phyloP scores from a whole-genome alignment of 2,888 invertebrate species.

The Agriopis marginaria region DNA sequence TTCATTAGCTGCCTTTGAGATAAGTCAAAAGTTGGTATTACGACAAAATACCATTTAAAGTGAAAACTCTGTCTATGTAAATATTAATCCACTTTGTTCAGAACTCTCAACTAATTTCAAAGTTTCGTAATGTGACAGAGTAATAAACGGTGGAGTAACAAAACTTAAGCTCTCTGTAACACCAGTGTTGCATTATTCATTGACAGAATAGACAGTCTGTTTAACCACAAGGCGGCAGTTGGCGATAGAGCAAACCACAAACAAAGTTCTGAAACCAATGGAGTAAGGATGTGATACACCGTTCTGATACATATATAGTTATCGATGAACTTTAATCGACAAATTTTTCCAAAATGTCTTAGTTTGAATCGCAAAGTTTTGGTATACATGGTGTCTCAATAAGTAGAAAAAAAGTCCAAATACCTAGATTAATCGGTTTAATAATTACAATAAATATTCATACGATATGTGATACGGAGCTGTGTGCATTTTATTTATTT shows the following conservation, averaged over 20 bases:
- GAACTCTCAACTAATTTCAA: constrained; percentile 19
- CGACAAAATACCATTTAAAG: constrained; percentile 5
- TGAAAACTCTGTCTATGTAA: constrained; percentile 2
- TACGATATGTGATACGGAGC: no score
- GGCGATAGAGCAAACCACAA: constrained; percentile 47
- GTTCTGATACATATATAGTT: constrained; percentile 8
- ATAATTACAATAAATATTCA: no score
- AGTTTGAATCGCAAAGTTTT: no score
- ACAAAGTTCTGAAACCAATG: constrained; percentile 54
- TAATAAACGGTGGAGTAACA: constrained; percentile 30
- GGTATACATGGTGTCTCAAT: no score
- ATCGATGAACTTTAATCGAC: not conserved
- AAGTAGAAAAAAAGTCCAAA: no score
- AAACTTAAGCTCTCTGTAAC: constrained; percentile 36
- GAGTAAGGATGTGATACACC: constrained; percentile 42
- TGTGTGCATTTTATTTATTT: no score
- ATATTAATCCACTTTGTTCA: constrained; percentile 8
- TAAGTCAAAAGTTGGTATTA: not conserved
- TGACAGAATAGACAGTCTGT: constrained; percentile 43
- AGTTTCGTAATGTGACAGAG: constrained; percentile 31
- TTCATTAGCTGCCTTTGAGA: not conserved
- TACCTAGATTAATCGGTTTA: no score
- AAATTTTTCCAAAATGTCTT: no score
- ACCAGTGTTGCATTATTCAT: constrained; percentile 46
- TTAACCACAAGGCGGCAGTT: constrained; percentile 48